Base-by-base conservation (phyloP, 2,113 vertebrate genomes). In the Phalacrocorax carbo region DNA sequence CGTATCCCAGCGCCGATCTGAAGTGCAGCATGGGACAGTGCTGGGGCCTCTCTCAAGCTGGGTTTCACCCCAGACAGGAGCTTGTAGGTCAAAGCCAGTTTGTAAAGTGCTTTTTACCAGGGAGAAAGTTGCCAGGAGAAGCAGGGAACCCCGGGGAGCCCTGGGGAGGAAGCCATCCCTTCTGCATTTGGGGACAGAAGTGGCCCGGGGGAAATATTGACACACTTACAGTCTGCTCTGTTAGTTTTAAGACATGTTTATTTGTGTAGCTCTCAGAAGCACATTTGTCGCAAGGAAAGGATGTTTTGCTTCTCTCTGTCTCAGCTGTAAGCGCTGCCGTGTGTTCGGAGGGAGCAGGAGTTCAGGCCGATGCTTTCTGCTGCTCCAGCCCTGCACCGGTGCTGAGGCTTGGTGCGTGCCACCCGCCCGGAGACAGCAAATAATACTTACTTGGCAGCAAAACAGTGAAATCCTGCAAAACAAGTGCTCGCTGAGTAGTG, bases 81-180 rank as follows among this genome's bases (percentile, higher is more conserved):
- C 42, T 40, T 8, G 22, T 7, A 34, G 29, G 18, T 22, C 7
- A 23, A 15, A 76, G 42, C 17, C 0, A 1, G 29, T 57, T 57
- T 57, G 11, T 17, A 18, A 40, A 40, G 70, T 27, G n/a, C 23
- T 34, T 76, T 57, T 86, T 86, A 18, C 29, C 51, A 29, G 83
- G 61, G 29, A 40, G 42, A 57, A 48, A 25, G 22, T 27, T 11
- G 0, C 29, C 61, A 23, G 51, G n/a, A 75, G 51, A 65, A 38
- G 27, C 5, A 2, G 38, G 13, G n/a, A 20, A 23, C 5, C 13
- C 22, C 7, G 0, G 15, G 30, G 11, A 58, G 7, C 70, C 60
- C 58, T 17, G 71, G 42, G 61, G 42, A 57, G 6, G 52, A 42
- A 77, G 30, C 52, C n/a, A 22, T 66, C 51, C 51, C 51, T 49